Evolutionary conservation across 1,140 invertebrate species (phyloP).

Genomic region (Argopecten irradians): DNA sequence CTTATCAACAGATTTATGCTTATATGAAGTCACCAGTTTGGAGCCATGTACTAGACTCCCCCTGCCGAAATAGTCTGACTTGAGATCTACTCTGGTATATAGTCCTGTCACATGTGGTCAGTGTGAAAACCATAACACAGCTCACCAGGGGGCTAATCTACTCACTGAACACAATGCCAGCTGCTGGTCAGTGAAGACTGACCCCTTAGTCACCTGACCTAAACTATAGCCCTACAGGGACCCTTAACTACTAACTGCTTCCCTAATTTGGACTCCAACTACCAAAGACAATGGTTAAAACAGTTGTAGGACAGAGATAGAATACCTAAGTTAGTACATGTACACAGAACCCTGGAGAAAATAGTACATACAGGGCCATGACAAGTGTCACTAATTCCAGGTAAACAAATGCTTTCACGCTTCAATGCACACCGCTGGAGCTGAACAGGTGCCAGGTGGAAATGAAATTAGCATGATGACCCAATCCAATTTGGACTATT

Average conservation of each 20-base stretch:
- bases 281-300: not conserved
- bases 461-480: not conserved
- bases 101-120: not conserved
- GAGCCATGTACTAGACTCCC: not conserved
- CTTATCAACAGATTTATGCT: too few relatives aligned
- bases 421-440: not conserved
- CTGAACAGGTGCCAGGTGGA: not conserved
- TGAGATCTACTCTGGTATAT: not conserved
- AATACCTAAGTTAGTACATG: too few relatives aligned
- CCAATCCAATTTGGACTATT: not conserved
- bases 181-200: not conserved
- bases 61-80: too few relatives aligned
- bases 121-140: conserved; percentile 5
- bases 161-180: conserved; percentile 6
- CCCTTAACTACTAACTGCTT: not conserved
- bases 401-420: not conserved
- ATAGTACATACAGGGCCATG: not conserved
- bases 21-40: not conserved
- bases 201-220: not conserved
- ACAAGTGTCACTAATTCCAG: conserved; percentile 15
- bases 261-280: not conserved
- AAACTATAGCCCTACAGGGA: not conserved
- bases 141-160: not conserved
- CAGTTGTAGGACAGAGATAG: not conserved
- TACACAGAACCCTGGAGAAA: not conserved